Base-by-base conservation (phyloP, 2,888 invertebrate genomes). In the Calameuta pallipes region DNA sequence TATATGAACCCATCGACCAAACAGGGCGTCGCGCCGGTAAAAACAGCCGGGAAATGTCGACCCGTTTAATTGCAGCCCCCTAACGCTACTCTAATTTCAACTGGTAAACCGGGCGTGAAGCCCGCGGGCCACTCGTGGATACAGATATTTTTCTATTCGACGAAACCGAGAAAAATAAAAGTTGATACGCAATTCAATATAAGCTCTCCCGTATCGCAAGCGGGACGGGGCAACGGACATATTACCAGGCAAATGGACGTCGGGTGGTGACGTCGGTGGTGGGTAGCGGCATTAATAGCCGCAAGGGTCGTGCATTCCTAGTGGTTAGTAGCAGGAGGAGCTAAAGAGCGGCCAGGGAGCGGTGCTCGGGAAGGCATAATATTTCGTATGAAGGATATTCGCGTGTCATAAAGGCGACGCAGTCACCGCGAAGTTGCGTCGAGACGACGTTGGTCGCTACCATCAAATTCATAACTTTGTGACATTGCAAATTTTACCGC, bases 321-420 rank as follows among this genome's bases (percentile, higher is more conserved):
- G 41, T 41, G 41, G 41, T 15, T 41, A 15, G 41, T 6, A 15
- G 41, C 41, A 15, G 15, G 34, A 70, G 34, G 69, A 78, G 70
- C 71, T 70, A 78, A 11, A 75, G 76, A 75, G 78, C 71, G 69
- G 78, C 37, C 36, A 36, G 71, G 71, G 77, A 77, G 70, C 71
- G 31, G 74, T 71, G 80, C 75, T 73, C 75, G 68, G 83, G 82
- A 83, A 83, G 83, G 83, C 82, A 84, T 87, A 85, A 86, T 87
- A 88, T 88, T 88, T 89, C 83, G 85, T 83, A 87, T 88, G 85
- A 89, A 87, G 88, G 85, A 88, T 90, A 90, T 90, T 90, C 89
- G 84, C 84, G 86, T 89, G 85, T 87, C 89, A 88, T 88, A 89
- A 89, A 89, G 88, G 87, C 75, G 77, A 70, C 73, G 11, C 34